These are phyloP conservation scores for Poecile atricapillus DNA, from an alignment of 2,113 vertebrate species.

Conservation along the genomic window DNA sequence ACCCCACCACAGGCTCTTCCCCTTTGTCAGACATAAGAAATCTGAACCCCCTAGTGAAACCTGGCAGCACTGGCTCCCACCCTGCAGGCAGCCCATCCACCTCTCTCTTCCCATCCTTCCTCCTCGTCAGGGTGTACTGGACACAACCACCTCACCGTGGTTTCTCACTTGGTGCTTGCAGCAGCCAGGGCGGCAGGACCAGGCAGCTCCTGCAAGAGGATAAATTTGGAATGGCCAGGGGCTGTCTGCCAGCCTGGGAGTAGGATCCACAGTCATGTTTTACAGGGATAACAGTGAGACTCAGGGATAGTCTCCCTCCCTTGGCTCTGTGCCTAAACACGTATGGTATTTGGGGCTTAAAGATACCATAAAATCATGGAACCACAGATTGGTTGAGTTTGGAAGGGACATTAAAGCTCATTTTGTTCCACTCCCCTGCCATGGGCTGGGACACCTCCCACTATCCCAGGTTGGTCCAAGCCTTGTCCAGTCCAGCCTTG, in stretches of 20 bases:
- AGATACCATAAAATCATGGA: background rate
- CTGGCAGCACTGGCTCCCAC: background rate
- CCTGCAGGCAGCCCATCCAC: background rate
- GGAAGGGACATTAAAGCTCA: background rate
- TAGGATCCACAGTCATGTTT: background rate
- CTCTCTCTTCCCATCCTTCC: background rate
- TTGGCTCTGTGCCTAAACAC: background rate
- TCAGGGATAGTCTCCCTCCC: background rate
- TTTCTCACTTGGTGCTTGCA: background rate
- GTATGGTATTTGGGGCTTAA: constrained; percentile 47
- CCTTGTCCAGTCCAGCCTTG: background rate
- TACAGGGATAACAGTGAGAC: background rate
- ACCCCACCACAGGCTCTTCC: background rate
- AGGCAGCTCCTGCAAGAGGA: rapidly evolving
- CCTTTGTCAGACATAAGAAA: background rate
- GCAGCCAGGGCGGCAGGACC: background rate
- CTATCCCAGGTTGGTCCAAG: background rate
- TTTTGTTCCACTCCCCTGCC: background rate
- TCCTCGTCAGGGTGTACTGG: rapidly evolving
- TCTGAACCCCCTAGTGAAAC: background rate
- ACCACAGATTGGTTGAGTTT: background rate
- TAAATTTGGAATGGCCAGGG: rapidly evolving
- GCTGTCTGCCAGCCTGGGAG: background rate
- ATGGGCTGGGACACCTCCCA: background rate
- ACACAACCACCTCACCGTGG: rapidly evolving